Base-by-base conservation (phyloP, 2,797 vertebrate genomes). In the Sebastes ruberrimus region DNA sequence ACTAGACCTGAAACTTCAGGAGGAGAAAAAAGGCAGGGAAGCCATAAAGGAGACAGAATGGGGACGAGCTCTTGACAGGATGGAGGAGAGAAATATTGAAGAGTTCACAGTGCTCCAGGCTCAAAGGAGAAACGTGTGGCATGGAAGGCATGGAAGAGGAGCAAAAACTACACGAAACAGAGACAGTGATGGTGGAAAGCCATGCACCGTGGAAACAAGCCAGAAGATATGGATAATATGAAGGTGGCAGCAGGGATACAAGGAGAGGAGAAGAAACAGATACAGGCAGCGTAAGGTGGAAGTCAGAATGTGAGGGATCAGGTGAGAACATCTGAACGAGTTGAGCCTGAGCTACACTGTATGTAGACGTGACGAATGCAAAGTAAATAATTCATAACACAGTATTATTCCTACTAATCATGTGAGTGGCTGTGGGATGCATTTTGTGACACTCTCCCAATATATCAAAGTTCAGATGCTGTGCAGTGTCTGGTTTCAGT, bases 11-110 rank as follows among this genome's bases (percentile, higher is more conserved):
- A 74, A 77, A 67, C 63, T 78, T 67, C 32, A 71, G 42, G 61
- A 84, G 38, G 64, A 80, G 27, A 85, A 25, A 70, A 80, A 84
- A 82, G 72, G 18, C 28, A 68, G 7, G 22, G 28, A 82, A 87
- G 74, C 80, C 78, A n/a, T 62, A 82, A 72, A 87, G 70, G 72
- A 84, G 91, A 95, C 89, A 92, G 91, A 94, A 92, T 92, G 89
- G 78, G 92, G 91, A 82, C 87, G 72, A 81, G 63, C 56, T 81
- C 70, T 76, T 92, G 92, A 93, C 88, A 86, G 82, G 70, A 83
- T 55, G 35, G 71, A 81, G 56, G 59, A 83, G 78, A 89, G 60
- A 90, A 88, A 91, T 86, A 84, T 84, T 86, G 78, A 81, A 74
- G 62, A 80, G 86, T 84, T 84, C 82, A 75, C 57, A 82, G 65